Conservation (phyloP, 2,888 invertebrate species). For the Autographa gamma region DNA sequence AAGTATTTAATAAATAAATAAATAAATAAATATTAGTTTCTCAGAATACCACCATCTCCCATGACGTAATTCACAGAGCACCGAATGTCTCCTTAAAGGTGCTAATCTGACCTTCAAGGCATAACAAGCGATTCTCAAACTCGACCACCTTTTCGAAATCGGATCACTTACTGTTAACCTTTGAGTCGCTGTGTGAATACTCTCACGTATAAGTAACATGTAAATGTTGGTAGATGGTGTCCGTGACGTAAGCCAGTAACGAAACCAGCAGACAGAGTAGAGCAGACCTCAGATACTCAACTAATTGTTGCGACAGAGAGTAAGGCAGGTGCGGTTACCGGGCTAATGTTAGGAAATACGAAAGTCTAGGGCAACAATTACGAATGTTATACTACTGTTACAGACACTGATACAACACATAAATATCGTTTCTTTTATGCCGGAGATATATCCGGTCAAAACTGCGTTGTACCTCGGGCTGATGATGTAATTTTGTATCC, state of each 20-base stretch:
- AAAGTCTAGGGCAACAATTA: not conserved
- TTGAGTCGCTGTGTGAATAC: not conserved
- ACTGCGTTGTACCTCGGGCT: no score
- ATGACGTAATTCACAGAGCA: no score
- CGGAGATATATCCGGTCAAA: no score
- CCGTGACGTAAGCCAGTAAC: conserved; percentile 22
- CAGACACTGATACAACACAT: not conserved
- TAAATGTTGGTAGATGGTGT: not conserved
- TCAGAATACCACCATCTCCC: no score
- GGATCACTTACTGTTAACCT: not conserved
- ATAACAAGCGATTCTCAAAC: no score
- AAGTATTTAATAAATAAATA: no score
- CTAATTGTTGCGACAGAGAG: conserved; percentile 1
- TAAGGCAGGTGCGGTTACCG: conserved; percentile 5
- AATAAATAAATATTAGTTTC: no score
- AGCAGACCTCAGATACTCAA: not conserved
- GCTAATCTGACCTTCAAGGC: no score
- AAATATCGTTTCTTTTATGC: no score
- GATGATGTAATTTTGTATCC: no score
- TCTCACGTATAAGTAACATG: not conserved
- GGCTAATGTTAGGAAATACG: not conserved
- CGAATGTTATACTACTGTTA: not conserved
- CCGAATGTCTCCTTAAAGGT: no score
- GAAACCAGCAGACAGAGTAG: conserved; percentile 3
- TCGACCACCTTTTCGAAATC: no score